Conservation (phyloP, 2,888 invertebrate species). For the Rambutsinella grinnellia region DNA sequence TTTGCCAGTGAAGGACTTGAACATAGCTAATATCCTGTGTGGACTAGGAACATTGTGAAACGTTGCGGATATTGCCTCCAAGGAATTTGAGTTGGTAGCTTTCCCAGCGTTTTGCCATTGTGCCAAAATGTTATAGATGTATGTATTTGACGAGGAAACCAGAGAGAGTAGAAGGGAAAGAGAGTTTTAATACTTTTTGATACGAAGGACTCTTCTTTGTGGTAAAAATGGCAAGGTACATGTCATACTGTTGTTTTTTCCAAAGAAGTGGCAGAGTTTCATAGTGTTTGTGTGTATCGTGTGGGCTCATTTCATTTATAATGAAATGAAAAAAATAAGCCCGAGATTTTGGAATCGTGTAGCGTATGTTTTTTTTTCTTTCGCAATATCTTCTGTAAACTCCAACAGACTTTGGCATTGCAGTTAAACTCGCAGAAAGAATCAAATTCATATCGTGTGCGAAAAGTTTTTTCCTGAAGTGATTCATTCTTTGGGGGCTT, state of each 20-base stretch:
- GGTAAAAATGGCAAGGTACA: slow-evolving; percentile 19
- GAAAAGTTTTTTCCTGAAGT: too few relatives aligned
- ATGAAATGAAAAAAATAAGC: background rate
- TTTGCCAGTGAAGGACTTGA: slow-evolving; percentile 13
- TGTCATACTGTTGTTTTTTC: slow-evolving; percentile 43
- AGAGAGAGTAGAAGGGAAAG: slow-evolving; percentile 1
- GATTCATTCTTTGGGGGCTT: too few relatives aligned
- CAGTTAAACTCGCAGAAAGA: too few relatives aligned
- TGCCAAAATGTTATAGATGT: slow-evolving; percentile 34
- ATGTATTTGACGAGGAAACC: background rate
- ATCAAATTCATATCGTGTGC: too few relatives aligned
- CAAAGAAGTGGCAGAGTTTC: background rate
- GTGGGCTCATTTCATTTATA: background rate
- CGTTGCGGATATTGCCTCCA: slow-evolving; percentile 48
- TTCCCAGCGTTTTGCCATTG: slow-evolving; percentile 36
- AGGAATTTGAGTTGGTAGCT: slow-evolving; percentile 48
- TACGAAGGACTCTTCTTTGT: slow-evolving; percentile 27
- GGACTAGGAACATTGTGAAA: slow-evolving; percentile 17
- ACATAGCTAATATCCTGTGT: slow-evolving; percentile 1
- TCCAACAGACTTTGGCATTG: background rate
- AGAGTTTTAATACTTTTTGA: background rate
- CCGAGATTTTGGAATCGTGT: background rate
- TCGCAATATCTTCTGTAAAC: slow-evolving; percentile 22
- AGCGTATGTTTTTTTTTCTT: too few relatives aligned
- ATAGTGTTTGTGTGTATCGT: background rate